Evolutionary conservation across 2,797 vertebrate species (phyloP).

Genomic region (Mico argentatus): DNA sequence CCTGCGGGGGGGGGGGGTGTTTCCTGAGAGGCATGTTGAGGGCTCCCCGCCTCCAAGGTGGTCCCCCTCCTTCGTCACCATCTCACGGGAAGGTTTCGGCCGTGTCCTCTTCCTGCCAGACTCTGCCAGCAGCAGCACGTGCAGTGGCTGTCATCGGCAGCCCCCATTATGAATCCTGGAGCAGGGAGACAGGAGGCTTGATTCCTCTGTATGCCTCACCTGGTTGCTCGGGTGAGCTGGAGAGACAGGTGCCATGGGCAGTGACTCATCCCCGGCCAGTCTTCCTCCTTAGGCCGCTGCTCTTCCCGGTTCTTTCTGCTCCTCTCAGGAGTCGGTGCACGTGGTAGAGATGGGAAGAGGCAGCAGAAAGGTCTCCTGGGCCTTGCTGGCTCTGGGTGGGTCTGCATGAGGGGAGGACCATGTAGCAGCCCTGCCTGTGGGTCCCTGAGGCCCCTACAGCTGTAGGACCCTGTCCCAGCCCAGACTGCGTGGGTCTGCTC

Average conservation of each 20-base stretch:
- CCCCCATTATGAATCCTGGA: background rate
- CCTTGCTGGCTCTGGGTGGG: too few relatives aligned
- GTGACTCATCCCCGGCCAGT: background rate
- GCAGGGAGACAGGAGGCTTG: too few relatives aligned
- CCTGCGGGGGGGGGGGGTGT: fast-evolving
- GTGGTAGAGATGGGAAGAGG: background rate
- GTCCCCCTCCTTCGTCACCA: too few relatives aligned
- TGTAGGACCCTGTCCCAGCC: background rate
- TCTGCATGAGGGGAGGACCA: background rate
- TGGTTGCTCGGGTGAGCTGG: background rate
- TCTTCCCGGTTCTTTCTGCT: background rate
- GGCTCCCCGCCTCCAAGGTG: fast-evolving
- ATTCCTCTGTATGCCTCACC: background rate
- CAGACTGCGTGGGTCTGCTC: background rate
- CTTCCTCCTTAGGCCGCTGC: background rate
- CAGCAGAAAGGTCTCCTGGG: background rate
- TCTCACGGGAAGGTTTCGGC: background rate
- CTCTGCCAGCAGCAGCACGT: background rate
- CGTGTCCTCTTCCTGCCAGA: background rate
- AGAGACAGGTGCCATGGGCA: background rate
- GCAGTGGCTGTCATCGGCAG: fast-evolving
- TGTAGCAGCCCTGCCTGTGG: background rate
- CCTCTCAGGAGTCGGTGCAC: background rate
- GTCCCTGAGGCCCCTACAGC: background rate
- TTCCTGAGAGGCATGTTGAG: background rate